Evolutionary conservation across 1,140 invertebrate species (phyloP).

Genomic region (Drosophila truncata): DNA sequence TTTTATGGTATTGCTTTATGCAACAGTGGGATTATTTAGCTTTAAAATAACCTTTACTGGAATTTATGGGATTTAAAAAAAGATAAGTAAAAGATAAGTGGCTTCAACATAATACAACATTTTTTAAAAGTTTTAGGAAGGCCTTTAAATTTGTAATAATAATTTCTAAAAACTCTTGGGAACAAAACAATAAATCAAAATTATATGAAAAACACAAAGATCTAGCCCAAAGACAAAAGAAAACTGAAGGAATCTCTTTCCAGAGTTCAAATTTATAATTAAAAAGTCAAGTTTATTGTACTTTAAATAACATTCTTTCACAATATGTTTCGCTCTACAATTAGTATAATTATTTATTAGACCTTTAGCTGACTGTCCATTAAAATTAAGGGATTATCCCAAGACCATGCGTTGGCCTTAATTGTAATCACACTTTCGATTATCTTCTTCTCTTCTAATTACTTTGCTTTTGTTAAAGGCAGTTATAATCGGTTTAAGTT

Average conservation of each 20-base stretch:
- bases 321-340: background rate
- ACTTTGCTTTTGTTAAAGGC: background rate
- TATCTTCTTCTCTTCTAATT: conserved; percentile 4
- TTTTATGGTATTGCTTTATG: background rate
- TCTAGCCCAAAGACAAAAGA: background rate
- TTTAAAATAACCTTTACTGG: background rate
- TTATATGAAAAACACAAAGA: too few relatives aligned
- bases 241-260: background rate
- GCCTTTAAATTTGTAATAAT: background rate
- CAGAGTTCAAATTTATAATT: background rate
- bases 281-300: background rate
- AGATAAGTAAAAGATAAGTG: background rate
- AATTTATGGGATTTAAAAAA: conserved; percentile 1
- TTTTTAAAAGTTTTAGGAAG: background rate
- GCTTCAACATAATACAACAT: background rate
- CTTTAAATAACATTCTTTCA: background rate
- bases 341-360: background rate
- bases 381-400: background rate
- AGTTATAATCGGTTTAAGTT: conserved; percentile 4
- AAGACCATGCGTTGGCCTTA: background rate
- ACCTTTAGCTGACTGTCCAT: background rate
- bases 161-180: background rate
- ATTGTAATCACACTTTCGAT: background rate
- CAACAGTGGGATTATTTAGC: too few relatives aligned
- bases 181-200: too few relatives aligned